Evolutionary conservation across 2,888 invertebrate species (phyloP), one percentile per base, ranked within the genome.

Genomic region (Drosophila imparisetae): DNA sequence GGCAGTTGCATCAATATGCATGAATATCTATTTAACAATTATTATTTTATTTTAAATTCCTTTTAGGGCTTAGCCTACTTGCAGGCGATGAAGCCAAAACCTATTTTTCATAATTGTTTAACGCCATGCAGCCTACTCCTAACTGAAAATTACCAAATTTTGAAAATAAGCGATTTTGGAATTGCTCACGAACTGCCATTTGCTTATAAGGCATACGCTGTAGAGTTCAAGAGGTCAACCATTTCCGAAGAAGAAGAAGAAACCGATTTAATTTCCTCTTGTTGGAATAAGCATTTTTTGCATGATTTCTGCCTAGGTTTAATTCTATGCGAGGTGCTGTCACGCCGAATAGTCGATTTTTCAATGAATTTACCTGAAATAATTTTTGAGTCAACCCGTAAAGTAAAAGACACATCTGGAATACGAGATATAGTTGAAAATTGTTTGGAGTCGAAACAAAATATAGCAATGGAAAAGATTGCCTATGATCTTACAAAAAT

Each of bases 331-430:
- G 40, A 40, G n/a, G 40, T 40, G n/a, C n/a, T 40, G n/a, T n/a
- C 40, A n/a, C 40, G 40, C 4, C 40, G 10, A 5, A n/a, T 40
- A 40, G 10, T 40, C 4, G n/a, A 40, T n/a, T 4, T 5, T 40
- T n/a, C 2, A n/a, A 10, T n/a, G 2, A 0, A 30, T 10, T 30
- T 3, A 29, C 0, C 0, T 29, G 0, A 1, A 1, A 7, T 1
- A 7, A 29, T 29, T n/a, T 4, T n/a, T n/a, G n/a, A 40, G 40
- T 18, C 27, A 54, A 4, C 21, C 36, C 2, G 13, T 18, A 11
- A 24, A 7, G 18, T 54, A 18, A 1, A 2, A 7, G 6, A 4
- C 13, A 38, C 1, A 1, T 7, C 0, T 29, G 29, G 0, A 0
- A 29, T 29, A 29, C 7, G 1, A 29, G 0, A 29, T 7, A 7